A percentile compares a stretch with the other conserved stretches of the same genome.
These are phyloP conservation scores for Heliconius hermathena DNA, from an alignment of 1,140 invertebrate species.

Conservation along the genomic window DNA sequence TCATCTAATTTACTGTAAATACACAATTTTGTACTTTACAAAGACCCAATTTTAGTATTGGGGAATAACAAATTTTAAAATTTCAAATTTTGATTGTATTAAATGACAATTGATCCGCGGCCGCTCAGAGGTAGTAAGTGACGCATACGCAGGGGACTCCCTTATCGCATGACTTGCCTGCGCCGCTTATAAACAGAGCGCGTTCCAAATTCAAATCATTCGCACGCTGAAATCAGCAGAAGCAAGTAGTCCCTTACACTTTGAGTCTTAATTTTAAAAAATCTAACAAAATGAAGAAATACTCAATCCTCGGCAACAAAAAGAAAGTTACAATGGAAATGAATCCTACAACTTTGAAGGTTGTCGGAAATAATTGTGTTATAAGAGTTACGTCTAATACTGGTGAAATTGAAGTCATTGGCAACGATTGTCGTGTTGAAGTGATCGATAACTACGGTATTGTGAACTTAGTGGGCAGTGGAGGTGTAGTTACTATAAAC, in stretches of 20 bases:
- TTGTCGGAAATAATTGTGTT: conserved; percentile 72
- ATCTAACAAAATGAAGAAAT: conserved; percentile 67
- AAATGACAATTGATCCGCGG: conserved; percentile 16
- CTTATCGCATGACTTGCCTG: conserved; percentile 51
- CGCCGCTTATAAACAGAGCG: conserved; percentile 55
- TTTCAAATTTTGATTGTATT: conserved; percentile 10
- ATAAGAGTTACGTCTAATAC: conserved; percentile 61
- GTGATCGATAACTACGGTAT: conserved; percentile 64
- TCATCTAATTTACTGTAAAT: background rate
- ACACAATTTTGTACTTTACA: background rate
- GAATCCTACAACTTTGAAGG: conserved; percentile 62
- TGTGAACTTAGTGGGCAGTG: conserved; percentile 67
- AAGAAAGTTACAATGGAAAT: conserved; percentile 76
- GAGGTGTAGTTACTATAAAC: conserved; percentile 58
- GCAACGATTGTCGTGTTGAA: conserved; percentile 70
- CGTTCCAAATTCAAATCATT: conserved; percentile 60
- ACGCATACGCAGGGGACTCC: conserved; percentile 61
- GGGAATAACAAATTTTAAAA: conserved; percentile 45
- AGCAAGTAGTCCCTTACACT: conserved; percentile 37
- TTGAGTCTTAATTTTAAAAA: conserved; percentile 16
- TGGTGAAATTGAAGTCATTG: conserved; percentile 73
- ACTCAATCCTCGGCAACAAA: conserved; percentile 72
- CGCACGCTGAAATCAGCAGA: conserved; percentile 38
- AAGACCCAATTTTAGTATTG: conserved; percentile 15
- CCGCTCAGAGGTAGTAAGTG: conserved; percentile 64